Base-by-base conservation (phyloP, 2,113 vertebrate genomes). In the Poecile atricapillus region DNA sequence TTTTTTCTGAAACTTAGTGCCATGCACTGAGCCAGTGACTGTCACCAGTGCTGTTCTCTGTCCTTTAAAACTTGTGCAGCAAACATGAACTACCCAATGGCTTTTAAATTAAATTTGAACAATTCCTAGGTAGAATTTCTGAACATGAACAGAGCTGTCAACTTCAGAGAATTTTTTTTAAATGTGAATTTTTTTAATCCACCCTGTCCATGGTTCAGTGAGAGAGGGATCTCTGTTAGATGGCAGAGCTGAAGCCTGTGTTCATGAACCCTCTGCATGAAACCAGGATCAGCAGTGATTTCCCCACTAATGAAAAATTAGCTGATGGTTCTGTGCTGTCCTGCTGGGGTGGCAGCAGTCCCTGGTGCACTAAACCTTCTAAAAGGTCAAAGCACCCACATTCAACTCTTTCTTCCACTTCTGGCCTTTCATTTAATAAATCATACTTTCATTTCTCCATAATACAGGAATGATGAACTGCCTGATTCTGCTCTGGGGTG, bases 161-260 rank as follows among this genome's bases (percentile, higher is more conserved):
- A 44, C 41, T 65, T 88, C 25, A 60, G 67, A 82, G 6, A 39
- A 13, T 39, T n/a, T 28, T 24, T 53, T 77, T 60, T 12, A 1
- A 55, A 84, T 23, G 8, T 6, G 6, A 62, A 11, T 49, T 50
- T 75, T 92, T 92, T 83, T 49, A 63, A 92, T 95, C 94, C 93
- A 97, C 93, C 95, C 95, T 97, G 91, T 60, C 95, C 83, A 87
- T 94, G 69, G 91, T 64, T 94, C 37, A 63, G 33, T 59, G 56
- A 52, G 74, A 91, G 60, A 68, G 0, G 4, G 39, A 68, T 71
- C 76, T 93, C 55, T 93, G 24, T 77, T 94, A 74, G 50, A 21
- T 63, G 76, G 16, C 4, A 1, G 69, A 94, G 70, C 53, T 89
- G 86, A 65, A 84, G 39, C 41, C 82, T 85, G 83, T 91, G 85